A percentile compares a stretch with the other conserved stretches of the same genome.
Conservation (phyloP, 2,888 invertebrate species). For the Drosophila subquinaria region DNA sequence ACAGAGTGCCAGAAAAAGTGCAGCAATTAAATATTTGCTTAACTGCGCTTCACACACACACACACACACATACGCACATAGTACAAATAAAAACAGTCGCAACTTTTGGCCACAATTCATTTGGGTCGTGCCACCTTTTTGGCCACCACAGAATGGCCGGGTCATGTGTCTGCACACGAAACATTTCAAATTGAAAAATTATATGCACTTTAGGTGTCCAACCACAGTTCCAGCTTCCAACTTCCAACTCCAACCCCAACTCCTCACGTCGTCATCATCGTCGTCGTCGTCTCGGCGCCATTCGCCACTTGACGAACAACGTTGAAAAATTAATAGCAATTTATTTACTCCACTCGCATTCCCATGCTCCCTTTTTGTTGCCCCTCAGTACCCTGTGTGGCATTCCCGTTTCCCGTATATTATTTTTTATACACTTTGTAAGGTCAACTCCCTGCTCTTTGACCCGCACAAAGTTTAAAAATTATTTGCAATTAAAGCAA, state of each 20-base stretch:
- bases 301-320: slow-evolving; percentile 77
- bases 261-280: slow-evolving; percentile 12
- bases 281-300: slow-evolving; percentile 66
- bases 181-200: slow-evolving; percentile 84
- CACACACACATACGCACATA: slow-evolving; percentile 24
- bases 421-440: slow-evolving; percentile 29
- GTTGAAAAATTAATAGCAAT: slow-evolving; percentile 85
- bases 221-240: slow-evolving; percentile 24
- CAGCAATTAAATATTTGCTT: slow-evolving; percentile 85
- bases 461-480: slow-evolving; percentile 56
- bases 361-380: background rate
- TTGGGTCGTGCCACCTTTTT: slow-evolving; percentile 71
- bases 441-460: slow-evolving; percentile 56
- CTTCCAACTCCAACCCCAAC: slow-evolving; percentile 13
- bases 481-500: slow-evolving; percentile 82
- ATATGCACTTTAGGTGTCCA: slow-evolving; percentile 84
- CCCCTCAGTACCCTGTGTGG: background rate
- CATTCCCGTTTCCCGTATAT: slow-evolving; percentile 14
- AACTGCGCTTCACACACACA: slow-evolving; percentile 71
- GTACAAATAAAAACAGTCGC: slow-evolving; percentile 50
- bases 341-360: slow-evolving; percentile 74
- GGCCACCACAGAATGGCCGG: slow-evolving; percentile 58
- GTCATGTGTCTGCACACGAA: slow-evolving; percentile 60
- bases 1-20: slow-evolving; percentile 74
- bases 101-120: slow-evolving; percentile 82